Percentiles rank a stretch among this genome's conserved stretches.
Conservation (phyloP, 2,113 vertebrate genomes). For the Pycnonotus jocosus region DNA sequence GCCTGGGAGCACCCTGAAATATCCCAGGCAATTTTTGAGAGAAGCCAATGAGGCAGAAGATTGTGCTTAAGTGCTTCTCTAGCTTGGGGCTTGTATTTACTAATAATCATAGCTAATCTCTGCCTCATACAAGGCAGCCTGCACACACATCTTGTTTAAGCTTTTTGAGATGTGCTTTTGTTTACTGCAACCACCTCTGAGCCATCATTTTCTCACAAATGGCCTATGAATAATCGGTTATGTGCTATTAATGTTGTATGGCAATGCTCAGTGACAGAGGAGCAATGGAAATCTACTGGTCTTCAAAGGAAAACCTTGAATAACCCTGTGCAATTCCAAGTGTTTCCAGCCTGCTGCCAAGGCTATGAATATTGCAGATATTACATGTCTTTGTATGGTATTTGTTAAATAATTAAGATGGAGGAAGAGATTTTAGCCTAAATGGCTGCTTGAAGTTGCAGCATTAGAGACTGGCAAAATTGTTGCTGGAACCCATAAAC, state of each 20-base stretch:
- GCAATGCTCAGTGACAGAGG: neutral
- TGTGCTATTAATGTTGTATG: neutral
- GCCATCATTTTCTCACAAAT: neutral
- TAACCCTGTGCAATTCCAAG: neutral
- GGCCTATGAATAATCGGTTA: neutral
- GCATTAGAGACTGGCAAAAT: neutral
- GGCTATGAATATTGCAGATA: constrained; percentile 34
- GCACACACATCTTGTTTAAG: neutral
- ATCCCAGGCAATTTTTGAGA: neutral
- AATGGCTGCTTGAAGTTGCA: neutral
- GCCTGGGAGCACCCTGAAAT: accelerated
- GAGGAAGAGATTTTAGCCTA: neutral
- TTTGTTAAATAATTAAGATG: constrained; percentile 42
- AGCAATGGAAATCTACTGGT: neutral
- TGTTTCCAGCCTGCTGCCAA: neutral
- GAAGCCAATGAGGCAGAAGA: neutral
- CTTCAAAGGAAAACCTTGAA: constrained; percentile 5
- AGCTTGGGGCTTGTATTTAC: neutral
- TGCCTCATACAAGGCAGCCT: neutral
- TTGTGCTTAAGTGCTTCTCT: neutral
- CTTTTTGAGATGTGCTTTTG: neutral
- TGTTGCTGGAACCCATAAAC: neutral
- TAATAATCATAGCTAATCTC: neutral
- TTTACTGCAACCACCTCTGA: neutral
- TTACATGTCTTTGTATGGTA: neutral